Evolutionary conservation across 2,113 vertebrate species (phyloP).

Genomic region (Nerophis ophidion): DNA sequence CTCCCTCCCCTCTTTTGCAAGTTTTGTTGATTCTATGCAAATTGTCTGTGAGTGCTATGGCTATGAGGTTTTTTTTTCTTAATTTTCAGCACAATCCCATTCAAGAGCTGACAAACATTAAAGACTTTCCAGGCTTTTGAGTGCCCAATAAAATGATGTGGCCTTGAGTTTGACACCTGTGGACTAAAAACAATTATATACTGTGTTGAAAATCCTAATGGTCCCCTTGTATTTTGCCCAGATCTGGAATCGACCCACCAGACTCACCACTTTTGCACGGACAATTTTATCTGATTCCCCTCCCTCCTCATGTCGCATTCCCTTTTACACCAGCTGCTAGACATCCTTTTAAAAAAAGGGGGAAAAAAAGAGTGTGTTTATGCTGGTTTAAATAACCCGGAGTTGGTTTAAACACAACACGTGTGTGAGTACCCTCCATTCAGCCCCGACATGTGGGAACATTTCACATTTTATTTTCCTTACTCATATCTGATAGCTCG

Average conservation of each 20-base stretch:
- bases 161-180: too few species aligned
- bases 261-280: slow-evolving; percentile 25
- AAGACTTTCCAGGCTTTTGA: too few species aligned
- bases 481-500: slow-evolving; percentile 33
- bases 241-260: slow-evolving; percentile 44
- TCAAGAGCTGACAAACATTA: too few species aligned
- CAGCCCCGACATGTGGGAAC: slow-evolving; percentile 30
- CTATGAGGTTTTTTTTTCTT: too few species aligned
- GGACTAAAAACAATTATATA: too few species aligned
- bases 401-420: slow-evolving; percentile 27
- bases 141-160: too few species aligned
- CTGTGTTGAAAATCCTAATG: too few species aligned
- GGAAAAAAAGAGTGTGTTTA: slow-evolving; percentile 44
- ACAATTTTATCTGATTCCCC: slow-evolving; percentile 61
- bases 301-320: slow-evolving; percentile 29
- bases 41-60: too few species aligned
- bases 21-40: too few species aligned
- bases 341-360: neutral
- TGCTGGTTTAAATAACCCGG: slow-evolving; percentile 35
- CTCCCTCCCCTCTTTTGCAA: too few species aligned
- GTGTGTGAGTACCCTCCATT: slow-evolving; percentile 40
- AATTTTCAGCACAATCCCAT: too few species aligned
- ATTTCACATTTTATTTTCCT: slow-evolving; percentile 41
- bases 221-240: neutral
- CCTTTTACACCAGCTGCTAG: slow-evolving; percentile 48